A percentile compares a stretch with the other conserved stretches of the same genome.
Conservation (phyloP, 2,113 vertebrate genomes). For the Melanerpes formicivorus region DNA sequence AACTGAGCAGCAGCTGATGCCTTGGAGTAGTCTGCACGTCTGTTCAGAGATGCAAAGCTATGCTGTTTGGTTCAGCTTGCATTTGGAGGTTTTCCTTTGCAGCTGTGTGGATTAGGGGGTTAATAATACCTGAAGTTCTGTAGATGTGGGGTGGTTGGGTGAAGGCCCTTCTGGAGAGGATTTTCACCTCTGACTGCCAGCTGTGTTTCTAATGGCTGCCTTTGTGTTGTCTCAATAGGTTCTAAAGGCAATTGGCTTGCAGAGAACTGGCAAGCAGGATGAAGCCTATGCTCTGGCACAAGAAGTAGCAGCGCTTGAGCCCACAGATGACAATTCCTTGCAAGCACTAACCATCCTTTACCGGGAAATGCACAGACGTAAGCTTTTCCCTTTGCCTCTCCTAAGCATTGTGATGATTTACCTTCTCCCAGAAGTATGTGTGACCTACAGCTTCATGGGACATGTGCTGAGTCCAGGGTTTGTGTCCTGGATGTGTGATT, state of each 20-base stretch:
- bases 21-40: accelerated
- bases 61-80: not conserved
- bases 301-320: slow-evolving; percentile 92
- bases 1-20: not conserved
- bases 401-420: not conserved
- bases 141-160: not conserved
- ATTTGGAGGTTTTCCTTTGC: not conserved
- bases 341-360: slow-evolving; percentile 97
- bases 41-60: not conserved
- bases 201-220: not conserved
- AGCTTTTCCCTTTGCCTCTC: slow-evolving; percentile 51
- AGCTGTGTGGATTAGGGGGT: not conserved
- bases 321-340: slow-evolving; percentile 96
- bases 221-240: slow-evolving; percentile 77
- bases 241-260: slow-evolving; percentile 95
- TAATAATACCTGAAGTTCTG: not conserved
- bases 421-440: accelerated
- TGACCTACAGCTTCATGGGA: not conserved
- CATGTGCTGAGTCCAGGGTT: accelerated
- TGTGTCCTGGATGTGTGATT: not conserved
- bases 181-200: not conserved
- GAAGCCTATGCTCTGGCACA: slow-evolving; percentile 94
- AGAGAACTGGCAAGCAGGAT: slow-evolving; percentile 95
- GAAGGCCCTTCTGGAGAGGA: not conserved
- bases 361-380: slow-evolving; percentile 97